Evolutionary conservation across 1,140 invertebrate genomes (phyloP), one percentile per base, ranked within the genome.

Genomic region (Drosophila jambulina): DNA sequence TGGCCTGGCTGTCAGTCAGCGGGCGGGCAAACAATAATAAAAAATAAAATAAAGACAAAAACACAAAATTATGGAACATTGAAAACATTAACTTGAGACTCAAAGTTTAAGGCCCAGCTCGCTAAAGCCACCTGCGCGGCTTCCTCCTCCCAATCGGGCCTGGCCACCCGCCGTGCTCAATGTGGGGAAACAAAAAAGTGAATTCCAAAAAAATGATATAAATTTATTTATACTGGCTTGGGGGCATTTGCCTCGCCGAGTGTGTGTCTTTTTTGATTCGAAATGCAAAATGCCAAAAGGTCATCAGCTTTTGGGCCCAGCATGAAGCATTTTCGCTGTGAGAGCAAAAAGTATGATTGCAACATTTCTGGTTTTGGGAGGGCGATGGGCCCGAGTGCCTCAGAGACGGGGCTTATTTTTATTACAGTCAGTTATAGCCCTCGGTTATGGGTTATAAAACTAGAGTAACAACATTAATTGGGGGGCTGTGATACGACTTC

Each of bases 271-370:
- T 58, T 60, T 46, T 57, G 36, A 38, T 54, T 70, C 38, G 46
- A 82, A 75, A 83, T 82, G 80, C 80, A 80, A 84, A 84, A 84
- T 87, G 84, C 38, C 80, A 87, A 88, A 87, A 88, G 84, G 84
- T 88, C 83, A 69, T 79, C 75, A 67, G 78, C 59, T 80, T 80
- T 72, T 75, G 65, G 51, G 62, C 82, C 48, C 83, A 88, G 84
- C 83, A 36, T 88, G 83, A 74, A 58, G 85, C 38, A 70, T 62
- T 70, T 67, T 68, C 23, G 48, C 69, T 64, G 53, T 32, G 60
- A 64, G 70, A 76, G 72, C 38, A 68, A 68, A 61, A 68, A 45
- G 56, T 68, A 67, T 67, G 63, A 78, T 60, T 78, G 64, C 75
- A 78, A 78, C 64, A 78, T 68, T 80, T 62, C 34, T 42, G 69